Base-by-base conservation (phyloP, 2,888 invertebrate genomes). In the Torymus auratus region DNA sequence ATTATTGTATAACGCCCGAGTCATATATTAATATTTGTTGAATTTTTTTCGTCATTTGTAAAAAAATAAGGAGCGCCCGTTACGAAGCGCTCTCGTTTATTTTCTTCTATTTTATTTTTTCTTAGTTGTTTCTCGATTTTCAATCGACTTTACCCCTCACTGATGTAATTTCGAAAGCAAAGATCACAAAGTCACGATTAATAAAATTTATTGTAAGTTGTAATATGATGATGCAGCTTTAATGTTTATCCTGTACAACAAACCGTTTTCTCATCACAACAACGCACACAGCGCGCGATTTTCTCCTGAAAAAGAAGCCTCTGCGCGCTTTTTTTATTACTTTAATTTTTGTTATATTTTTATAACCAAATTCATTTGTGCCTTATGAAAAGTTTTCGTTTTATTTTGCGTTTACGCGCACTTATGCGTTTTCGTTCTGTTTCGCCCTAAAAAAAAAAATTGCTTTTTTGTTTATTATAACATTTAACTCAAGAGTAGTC, bases 131-230 rank as follows among this genome's bases (percentile, higher is more conserved):
- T 80, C 62, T 78, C 82, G 82, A 41, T 82, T 79, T 76, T 82
- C 72, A 80, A 55, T 78, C 65, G 70, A 77, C 17, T 71, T 79
- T 82, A 82, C 77, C 41, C 41, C 78, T 78, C 74, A 78, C 72
- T 65, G 67, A 82, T 82, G 82, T 82, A 82, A 82, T 80, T 58
- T 78, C 71, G 58, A 64, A 71, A 71, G 67, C 41, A 74, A 62
- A 65, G 64, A 79, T 73, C 60, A 80, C 70, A 67, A 70, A 80
- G 80, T 78, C 82, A 80, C 71, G 78, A 82, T 80, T 71, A 82
- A 82, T 82, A 82, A 82, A 82, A 82, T 82, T 71, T 82, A 80
- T 82, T 82, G 71, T 82, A 82, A 80, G 67, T 82, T 80, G 82
- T 82, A 82, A 41, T 41, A 41, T 7, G 41, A 41, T 41, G 50